Evolutionary conservation across 1,140 invertebrate species (phyloP), one percentile per base, ranked within the genome.

Genomic region (Paraescarpia echinospica): DNA sequence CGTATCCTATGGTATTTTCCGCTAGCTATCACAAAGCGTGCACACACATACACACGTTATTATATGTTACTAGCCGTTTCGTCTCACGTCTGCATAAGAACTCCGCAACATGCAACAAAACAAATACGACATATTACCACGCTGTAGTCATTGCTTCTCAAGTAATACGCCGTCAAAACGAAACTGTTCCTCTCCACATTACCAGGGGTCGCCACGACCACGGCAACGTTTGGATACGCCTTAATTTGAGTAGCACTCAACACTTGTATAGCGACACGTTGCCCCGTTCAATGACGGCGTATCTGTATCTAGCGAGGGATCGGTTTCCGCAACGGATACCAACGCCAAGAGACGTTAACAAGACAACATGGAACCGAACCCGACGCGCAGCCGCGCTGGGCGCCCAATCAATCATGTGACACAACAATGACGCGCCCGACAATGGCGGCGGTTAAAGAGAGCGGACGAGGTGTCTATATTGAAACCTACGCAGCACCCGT

Each of bases 361-460:
- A 77, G 27, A 77, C 59, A 77, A 31, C 59, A 27, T 18, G 59
- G 8, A 77, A 77, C 59, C 59, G 8, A 77, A 77, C 12, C 59
- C 59, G 59, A 77, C 4, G 59, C 59, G 59, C 59, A 77, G 59
- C 59, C 59, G 59, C 59, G 59, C 22, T 31, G 12, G 18, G 0
- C 59, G 59, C 14, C 12, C 59, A 77, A 77, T 77, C 59, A 77
- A 77, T 77, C 59, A 77, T 18, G 59, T 77, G 59, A 77, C 59
- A 31, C 59, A 2, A 2, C 59, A 77, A 77, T 77, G 59, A 77
- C 59, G 59, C 59, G 59, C 22, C 59, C 2, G 18, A 77, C 27
- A 77, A 77, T 77, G 59, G 59, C 59, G 59, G 59, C 59, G 59
- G 59, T 77, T 77, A 77, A 77, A 77, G 59, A 77, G 59, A 77